Conservation (phyloP, 2,797 vertebrate species). For the Smutsia temminckii region DNA sequence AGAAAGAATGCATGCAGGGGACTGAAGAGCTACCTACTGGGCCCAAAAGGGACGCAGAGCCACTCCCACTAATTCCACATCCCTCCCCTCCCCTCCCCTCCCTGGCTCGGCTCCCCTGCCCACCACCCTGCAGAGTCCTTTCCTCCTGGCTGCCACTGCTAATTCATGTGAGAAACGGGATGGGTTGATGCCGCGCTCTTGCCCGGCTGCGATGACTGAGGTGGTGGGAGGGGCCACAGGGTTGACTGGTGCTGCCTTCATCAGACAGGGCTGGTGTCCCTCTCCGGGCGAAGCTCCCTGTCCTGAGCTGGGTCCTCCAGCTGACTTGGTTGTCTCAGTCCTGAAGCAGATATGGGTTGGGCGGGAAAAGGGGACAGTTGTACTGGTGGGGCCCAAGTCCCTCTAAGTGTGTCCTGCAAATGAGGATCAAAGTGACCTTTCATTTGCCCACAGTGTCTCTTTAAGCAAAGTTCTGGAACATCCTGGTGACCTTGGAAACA, state of each 20-base stretch:
- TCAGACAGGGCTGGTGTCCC: neutral
- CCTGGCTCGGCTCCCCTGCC: neutral
- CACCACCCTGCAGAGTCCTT: neutral
- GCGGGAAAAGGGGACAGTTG: neutral
- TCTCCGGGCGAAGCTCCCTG: neutral
- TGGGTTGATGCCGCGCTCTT: neutral
- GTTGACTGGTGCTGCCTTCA: neutral
- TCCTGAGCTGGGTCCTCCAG: neutral
- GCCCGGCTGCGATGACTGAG: neutral
- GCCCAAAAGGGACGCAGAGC: neutral
- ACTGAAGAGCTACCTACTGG: neutral
- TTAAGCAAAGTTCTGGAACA: neutral
- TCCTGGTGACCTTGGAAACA: neutral
- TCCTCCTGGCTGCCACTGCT: constrained; percentile 21
- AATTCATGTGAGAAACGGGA: constrained; percentile 60
- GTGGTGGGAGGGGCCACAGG: neutral
- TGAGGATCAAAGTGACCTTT: neutral
- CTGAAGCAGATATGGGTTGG: neutral
- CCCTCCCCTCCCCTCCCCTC: neutral
- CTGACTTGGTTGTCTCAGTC: neutral
- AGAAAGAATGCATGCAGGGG: neutral
- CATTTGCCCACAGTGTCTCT: neutral
- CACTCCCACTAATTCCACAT: neutral
- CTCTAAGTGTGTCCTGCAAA: neutral
- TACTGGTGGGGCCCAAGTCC: neutral